These are phyloP conservation scores for Platyscelio sp. DNA, from an alignment of 2,888 invertebrate genomes.

Conservation along the genomic window DNA sequence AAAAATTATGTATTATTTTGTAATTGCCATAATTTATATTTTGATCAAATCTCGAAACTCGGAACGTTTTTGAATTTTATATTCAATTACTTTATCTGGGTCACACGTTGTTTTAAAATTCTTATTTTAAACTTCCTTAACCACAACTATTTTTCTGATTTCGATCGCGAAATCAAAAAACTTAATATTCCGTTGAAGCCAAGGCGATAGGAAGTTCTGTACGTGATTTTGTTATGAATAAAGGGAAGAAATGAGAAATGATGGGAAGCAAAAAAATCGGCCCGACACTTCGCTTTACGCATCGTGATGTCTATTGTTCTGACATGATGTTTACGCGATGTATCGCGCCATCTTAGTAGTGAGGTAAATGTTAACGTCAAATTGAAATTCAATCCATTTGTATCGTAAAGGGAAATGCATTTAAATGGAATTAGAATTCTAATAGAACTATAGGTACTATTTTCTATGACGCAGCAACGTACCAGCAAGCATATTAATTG, in stretches of 20 bases:
- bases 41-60: too few species aligned
- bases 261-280: slow-evolving; percentile 55
- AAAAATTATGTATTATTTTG: too few species aligned
- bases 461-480: too few species aligned
- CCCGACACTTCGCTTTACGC: slow-evolving; percentile 73
- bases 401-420: slow-evolving; percentile 41
- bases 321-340: slow-evolving; percentile 75
- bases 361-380: slow-evolving; percentile 53
- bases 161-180: slow-evolving; percentile 41
- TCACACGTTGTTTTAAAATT: background rate
- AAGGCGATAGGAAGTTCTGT: slow-evolving; percentile 82
- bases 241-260: slow-evolving; percentile 73
- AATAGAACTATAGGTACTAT: too few species aligned
- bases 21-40: too few species aligned
- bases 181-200: slow-evolving; percentile 80
- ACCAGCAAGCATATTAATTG: too few species aligned
- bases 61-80: too few species aligned
- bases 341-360: slow-evolving; percentile 61
- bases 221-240: slow-evolving; percentile 83
- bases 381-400: slow-evolving; percentile 61
- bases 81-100: too few species aligned
- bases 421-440: slow-evolving; percentile 39
- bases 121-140: background rate
- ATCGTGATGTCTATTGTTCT: slow-evolving; percentile 76
- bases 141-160: slow-evolving; percentile 17